Evolutionary conservation across 2,113 vertebrate species (phyloP).

Genomic region (Poeciliopsis retropinna): DNA sequence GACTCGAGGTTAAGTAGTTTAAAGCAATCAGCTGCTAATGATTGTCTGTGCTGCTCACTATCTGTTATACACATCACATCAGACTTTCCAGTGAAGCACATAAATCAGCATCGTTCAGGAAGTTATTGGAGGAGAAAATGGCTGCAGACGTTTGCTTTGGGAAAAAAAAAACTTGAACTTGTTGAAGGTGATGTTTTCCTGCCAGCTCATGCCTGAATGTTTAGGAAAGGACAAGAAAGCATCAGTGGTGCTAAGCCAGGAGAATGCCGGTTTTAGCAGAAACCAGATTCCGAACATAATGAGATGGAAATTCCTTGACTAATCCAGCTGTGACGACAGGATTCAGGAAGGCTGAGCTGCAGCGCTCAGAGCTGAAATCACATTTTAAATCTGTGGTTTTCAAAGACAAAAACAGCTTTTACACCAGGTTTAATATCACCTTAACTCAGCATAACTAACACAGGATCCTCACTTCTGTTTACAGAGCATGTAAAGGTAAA

Average conservation of each 20-base stretch:
- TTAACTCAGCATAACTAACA: background rate
- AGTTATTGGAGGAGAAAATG: background rate
- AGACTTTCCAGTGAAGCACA: background rate
- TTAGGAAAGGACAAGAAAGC: constrained; percentile 52
- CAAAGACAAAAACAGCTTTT: background rate
- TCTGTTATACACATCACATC: background rate
- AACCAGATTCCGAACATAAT: constrained; percentile 69
- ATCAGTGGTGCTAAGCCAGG: constrained; percentile 37
- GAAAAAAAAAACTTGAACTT: background rate
- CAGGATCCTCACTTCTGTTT: too few relatives aligned
- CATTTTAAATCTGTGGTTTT: background rate
- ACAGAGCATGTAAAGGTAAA: too few relatives aligned
- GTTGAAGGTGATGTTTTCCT: constrained; percentile 18
- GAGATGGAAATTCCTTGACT: constrained; percentile 71
- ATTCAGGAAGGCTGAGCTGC: constrained; percentile 15
- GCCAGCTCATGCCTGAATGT: constrained; percentile 33
- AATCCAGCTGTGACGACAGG: constrained; percentile 63
- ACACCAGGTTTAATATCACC: too few relatives aligned
- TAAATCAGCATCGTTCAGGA: background rate
- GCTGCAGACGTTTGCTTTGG: background rate
- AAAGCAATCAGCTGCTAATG: constrained; percentile 24
- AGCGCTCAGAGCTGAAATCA: constrained; percentile 11
- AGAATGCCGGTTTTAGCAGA: constrained; percentile 72
- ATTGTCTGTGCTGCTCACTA: background rate
- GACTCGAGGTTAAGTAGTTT: constrained; percentile 37